Conservation (phyloP, 2,888 invertebrate genomes). For the Erebia ligea region DNA sequence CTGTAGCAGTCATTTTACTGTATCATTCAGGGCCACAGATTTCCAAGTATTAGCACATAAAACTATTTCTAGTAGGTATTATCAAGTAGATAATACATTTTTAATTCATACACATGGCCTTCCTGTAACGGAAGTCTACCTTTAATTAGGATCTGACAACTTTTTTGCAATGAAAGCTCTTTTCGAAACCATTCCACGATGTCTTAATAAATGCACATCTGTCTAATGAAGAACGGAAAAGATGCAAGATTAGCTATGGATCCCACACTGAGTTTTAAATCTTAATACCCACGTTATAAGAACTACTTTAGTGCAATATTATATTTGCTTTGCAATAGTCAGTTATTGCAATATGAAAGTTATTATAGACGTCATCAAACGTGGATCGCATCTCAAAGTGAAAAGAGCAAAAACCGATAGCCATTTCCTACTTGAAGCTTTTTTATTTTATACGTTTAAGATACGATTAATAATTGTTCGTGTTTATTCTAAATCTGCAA, state of each 20-base stretch:
- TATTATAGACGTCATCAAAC: slow-evolving; percentile 37
- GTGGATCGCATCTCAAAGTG: slow-evolving; percentile 39
- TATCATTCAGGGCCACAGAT: no score
- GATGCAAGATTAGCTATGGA: slow-evolving; percentile 6
- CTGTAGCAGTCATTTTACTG: no score
- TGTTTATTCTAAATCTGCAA: no score
- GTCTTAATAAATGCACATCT: slow-evolving; percentile 29
- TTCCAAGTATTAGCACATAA: no score
- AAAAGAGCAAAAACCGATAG: slow-evolving; percentile 40
- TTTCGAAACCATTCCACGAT: slow-evolving; percentile 33
- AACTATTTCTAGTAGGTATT: no score
- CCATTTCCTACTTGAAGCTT: slow-evolving; percentile 32
- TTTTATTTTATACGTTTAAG: slow-evolving; percentile 2
- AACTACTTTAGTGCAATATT: neutral
- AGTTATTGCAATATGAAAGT: slow-evolving; percentile 35
- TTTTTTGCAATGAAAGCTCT: slow-evolving; percentile 27
- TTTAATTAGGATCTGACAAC: slow-evolving; percentile 22
- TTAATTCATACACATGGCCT: slow-evolving; percentile 6
- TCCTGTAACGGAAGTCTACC: slow-evolving; percentile 10
- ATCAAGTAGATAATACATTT: neutral
- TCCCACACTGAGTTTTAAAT: neutral
- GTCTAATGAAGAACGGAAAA: slow-evolving; percentile 29
- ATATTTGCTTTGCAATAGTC: slow-evolving; percentile 12
- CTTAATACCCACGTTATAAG: slow-evolving; percentile 11
- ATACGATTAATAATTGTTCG: neutral